Base-by-base conservation (phyloP, 1,140 invertebrate genomes). In the Mesaphorura yosii region DNA sequence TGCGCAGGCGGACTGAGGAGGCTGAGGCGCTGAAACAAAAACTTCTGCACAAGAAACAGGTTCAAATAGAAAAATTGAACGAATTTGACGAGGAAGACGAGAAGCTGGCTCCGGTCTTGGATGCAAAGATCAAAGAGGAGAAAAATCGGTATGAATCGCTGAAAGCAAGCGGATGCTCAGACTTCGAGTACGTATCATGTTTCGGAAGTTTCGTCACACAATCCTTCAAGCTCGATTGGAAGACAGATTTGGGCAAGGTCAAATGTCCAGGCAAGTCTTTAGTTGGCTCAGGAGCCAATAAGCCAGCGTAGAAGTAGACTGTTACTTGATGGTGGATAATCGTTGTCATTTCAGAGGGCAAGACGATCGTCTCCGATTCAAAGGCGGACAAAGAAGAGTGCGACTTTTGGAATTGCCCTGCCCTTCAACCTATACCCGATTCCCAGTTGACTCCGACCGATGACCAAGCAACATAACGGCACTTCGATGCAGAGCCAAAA, bases 331-430 rank as follows among this genome's bases (percentile, higher is more conserved):
- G n/a, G n/a, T n/a, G n/a, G n/a, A n/a, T n/a, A n/a, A n/a, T n/a
- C n/a, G n/a, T n/a, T n/a, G n/a, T n/a, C n/a, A n/a, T n/a, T n/a
- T n/a, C n/a, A n/a, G 46, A 48, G 20, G 46, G 46, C 14, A 48
- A 48, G 28, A 31, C 37, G 7, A 19, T 20, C 10, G 25, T 12
- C 5, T 48, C 46, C 12, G n/a, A n/a, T n/a, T 10, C 12, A 14
- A 23, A 48, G 4, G 15, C 5, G 37, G 12, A 10, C 12, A 31
- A 27, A 15, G 20, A 17, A 4, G 28, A 27, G 19, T 48, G 46
- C 19, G 20, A 48, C 20, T 48, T 34, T 23, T 48, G 46, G 46
- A 22, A 48, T 34, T 46, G 44, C 29, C 44, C 44, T 7, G 12
- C 7, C 19, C 7, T 42, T 42, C 40, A 42, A 17, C n/a, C 7